Base-by-base conservation (phyloP, 2,113 vertebrate genomes). In the Thryonomys swinderianus region DNA sequence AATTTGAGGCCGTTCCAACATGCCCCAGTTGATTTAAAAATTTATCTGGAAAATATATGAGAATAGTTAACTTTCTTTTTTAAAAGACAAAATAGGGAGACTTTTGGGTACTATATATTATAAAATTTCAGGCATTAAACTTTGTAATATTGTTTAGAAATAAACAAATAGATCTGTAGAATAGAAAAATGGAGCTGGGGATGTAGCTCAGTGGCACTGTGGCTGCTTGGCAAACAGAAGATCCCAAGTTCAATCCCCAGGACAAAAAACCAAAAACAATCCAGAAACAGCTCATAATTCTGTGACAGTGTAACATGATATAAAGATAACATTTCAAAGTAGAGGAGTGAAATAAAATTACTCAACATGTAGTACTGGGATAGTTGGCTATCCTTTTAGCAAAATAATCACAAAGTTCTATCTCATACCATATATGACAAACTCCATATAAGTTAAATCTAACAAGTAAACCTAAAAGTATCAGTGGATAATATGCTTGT, bases 291-390 rank as follows among this genome's bases (percentile, higher is more conserved):
- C 42, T 64, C 18, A 55, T 91, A 85, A 93, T 80, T 92, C 48
- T 90, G 37, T 81, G 61, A 79, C 96, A 81, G 83, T 81, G 87
- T 74, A 45, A 80, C 62, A 64, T 73, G 40, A 34, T 69, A 88
- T 69, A 88, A 90, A 93, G 34, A 45, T 88, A 90, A 81, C 25
- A 96, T 89, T 97, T 95, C 18, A 85, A 82, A 90, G 51, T 87
- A 91, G 42, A 37, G 37, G 20, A 92, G 3, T 76, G 69, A 93
- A 87, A 64, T 80, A 82, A 45, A 45, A 90, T 89, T 76, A 80
- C 62, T 93, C 23, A 76, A 1, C 87, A 88, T 71, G 42, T 62
- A 69, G 48, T 88, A 11, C 37, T 88, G 55, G n/a, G 34, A 83
- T 45, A 85, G 18, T n/a, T 81, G 37, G 23, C 79, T 90, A 83